Conservation (phyloP, 2,888 invertebrate species). For the Drosophila monieri region DNA sequence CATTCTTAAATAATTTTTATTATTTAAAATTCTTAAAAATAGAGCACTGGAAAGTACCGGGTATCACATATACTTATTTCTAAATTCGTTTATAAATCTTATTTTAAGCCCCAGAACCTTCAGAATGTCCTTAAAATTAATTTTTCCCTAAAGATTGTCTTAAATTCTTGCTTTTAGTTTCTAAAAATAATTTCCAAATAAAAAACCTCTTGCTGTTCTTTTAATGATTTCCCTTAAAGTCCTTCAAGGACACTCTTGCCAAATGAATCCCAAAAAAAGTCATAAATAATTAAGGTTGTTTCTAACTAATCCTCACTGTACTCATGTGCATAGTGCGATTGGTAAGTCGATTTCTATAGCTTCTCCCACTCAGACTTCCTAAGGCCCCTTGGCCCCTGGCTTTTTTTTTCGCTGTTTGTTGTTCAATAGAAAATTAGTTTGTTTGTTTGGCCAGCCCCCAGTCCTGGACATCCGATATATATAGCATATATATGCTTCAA, state of each 20-base stretch:
- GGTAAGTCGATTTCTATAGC: slow-evolving; percentile 3
- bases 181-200: too few species aligned
- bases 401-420: slow-evolving; percentile 41
- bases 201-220: too few species aligned
- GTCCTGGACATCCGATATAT: not conserved
- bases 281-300: not conserved
- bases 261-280: not conserved
- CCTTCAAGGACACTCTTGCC: too few species aligned
- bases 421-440: slow-evolving; percentile 71
- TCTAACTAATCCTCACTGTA: not conserved
- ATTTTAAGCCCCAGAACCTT: too few species aligned
- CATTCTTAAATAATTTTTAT: too few species aligned
- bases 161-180: too few species aligned
- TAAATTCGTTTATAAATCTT: too few species aligned
- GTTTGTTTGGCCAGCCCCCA: slow-evolving; percentile 48
- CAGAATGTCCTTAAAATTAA: too few species aligned
- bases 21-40: too few species aligned
- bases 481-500: not conserved
- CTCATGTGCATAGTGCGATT: not conserved
- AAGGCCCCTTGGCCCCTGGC: slow-evolving; percentile 36
- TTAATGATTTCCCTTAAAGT: not conserved
- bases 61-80: too few species aligned
- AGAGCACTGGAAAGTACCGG: too few species aligned
- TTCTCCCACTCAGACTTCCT: slow-evolving; percentile 30
- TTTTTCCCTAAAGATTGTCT: too few species aligned